Conservation (phyloP, 2,888 invertebrate species). For the Zeuzera pyrina region DNA sequence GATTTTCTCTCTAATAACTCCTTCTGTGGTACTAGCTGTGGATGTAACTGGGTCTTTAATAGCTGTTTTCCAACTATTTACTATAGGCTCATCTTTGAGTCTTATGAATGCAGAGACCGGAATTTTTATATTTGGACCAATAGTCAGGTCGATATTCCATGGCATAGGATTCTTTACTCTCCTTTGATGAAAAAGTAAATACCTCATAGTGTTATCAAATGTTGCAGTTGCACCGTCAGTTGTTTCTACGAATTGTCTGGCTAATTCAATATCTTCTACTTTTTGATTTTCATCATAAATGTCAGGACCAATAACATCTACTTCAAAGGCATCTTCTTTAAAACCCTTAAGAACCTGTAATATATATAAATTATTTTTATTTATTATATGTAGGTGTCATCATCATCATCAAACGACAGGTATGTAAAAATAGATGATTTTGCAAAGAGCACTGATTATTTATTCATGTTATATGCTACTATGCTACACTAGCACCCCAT, state of each 20-base stretch:
- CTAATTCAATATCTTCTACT: constrained; percentile 35
- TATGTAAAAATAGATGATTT: too few species aligned
- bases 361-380: constrained; percentile 4
- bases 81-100: constrained; percentile 59
- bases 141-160: constrained; percentile 78
- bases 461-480: too few species aligned
- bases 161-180: constrained; percentile 61
- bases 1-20: constrained; percentile 34
- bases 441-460: too few species aligned
- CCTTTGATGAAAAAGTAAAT: constrained; percentile 71
- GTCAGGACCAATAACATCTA: constrained; percentile 76
- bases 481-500: too few species aligned
- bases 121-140: constrained; percentile 74
- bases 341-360: constrained; percentile 66
- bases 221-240: constrained; percentile 61
- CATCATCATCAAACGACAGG: too few species aligned
- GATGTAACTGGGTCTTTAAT: constrained; percentile 50
- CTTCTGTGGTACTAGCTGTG: constrained; percentile 48
- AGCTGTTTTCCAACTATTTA: constrained; percentile 45
- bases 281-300: constrained; percentile 44
- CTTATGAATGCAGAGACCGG: constrained; percentile 72
- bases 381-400: neutral
- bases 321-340: constrained; percentile 67
- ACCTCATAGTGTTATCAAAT: constrained; percentile 74
- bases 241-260: constrained; percentile 48